Base-by-base conservation (phyloP, 1,140 invertebrate species). In the Trachymyrmex septentrionalis region DNA sequence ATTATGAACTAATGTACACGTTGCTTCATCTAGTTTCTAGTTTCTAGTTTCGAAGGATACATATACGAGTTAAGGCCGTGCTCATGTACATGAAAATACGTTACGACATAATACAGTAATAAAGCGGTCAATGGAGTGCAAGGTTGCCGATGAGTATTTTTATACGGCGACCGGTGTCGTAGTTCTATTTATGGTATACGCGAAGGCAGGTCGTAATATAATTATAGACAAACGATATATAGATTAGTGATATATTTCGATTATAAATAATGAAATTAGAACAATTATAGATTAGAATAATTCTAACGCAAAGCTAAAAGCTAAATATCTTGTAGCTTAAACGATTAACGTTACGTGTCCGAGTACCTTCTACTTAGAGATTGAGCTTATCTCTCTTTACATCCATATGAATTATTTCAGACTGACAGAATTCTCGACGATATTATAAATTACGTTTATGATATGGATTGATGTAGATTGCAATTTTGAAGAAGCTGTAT, bases 51-150 rank as follows among this genome's bases (percentile, higher is more conserved):
- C 12, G 63, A 85, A 81, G 73, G 16, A 34, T 71, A 76, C 27
- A 34, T 67, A 14, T 59, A 73, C 12, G 24, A 6, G 50, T 48
- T 71, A 59, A 72, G 24, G 50, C 19, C 14, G 27, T 0, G 3
- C 9, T 61, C 30, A 44, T 9, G 34, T 82, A 82, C 21, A 57
- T 82, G 77, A 67, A 81, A 72, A 57, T 72, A 61, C 24, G 34
- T 67, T 64, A 59, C 24, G 86, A 66, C 63, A 85, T 66, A 55
- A 66, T 53, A 73, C 71, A 61, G 75, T 66, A 87, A 76, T 67
- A 87, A 92, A 88, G 80, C 86, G 85, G 88, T 92, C 86, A 92
- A 82, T 84, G 85, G 73, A 61, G 59, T 72, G 72, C 88, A 90
- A 92, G 92, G 90, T 90, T 90, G 86, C 75, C 57, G 14, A 71